Evolutionary conservation across 2,888 invertebrate species (phyloP).

Genomic region (Campoletis raptor): DNA sequence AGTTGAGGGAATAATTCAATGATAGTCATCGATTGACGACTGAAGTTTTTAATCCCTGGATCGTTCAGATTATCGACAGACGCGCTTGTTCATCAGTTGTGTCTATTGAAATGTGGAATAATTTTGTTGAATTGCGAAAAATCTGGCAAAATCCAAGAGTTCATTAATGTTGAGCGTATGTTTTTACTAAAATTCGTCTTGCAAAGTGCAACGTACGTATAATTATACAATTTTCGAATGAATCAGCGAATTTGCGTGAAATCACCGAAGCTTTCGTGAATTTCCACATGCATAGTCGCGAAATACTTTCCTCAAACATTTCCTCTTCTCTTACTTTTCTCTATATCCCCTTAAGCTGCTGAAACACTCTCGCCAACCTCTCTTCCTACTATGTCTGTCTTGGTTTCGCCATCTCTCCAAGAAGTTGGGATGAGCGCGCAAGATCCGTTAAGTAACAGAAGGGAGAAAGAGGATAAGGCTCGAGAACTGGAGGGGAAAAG

Average conservation of each 20-base stretch:
- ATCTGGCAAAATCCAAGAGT: not conserved
- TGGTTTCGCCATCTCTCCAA: constrained; percentile 5
- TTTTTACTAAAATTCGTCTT: constrained; percentile 5
- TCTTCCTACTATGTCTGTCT: constrained; percentile 23
- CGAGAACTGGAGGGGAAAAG: not conserved
- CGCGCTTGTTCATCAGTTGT: no score
- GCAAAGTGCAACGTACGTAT: constrained; percentile 31
- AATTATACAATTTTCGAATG: constrained; percentile 43
- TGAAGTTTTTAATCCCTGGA: not conserved
- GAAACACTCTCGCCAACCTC: constrained; percentile 45
- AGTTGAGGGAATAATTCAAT: not conserved
- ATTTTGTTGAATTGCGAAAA: not conserved
- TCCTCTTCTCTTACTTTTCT: constrained; percentile 32
- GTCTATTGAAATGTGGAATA: not conserved
- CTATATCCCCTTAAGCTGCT: constrained; percentile 16
- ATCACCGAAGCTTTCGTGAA: constrained; percentile 20
- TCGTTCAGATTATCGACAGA: not conserved
- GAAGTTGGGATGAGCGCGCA: constrained; percentile 40
- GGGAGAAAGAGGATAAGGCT: constrained; percentile 34
- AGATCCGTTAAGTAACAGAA: constrained; percentile 69
- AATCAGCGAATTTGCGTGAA: constrained; percentile 25
- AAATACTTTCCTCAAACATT: constrained; percentile 26
- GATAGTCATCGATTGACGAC: not conserved
- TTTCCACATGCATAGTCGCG: constrained; percentile 34
- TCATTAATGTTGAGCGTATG: not conserved